Evolutionary conservation across 2,113 vertebrate genomes (phyloP), one percentile per base, ranked within the genome.

Genomic region (Hirundichthys speculiger): DNA sequence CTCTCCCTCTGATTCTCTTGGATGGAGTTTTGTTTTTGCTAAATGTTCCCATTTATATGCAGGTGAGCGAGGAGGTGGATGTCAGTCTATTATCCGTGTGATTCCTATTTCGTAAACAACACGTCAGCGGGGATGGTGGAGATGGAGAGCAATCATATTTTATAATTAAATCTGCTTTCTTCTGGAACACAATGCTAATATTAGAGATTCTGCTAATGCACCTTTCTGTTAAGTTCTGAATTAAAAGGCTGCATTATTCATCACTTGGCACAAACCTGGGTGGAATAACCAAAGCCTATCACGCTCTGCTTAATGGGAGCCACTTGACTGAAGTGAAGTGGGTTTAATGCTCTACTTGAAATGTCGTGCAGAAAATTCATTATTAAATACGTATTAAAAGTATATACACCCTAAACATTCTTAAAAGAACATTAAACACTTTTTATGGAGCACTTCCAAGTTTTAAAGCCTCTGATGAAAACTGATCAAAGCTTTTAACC

Each of bases 31-130:
- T 70, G 42, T 45, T 58, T 56, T 60, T 13, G 43, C 49, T 86
- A 82, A 88, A 86, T 78, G 67, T 73, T 76, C 77, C 70, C 59
- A 88, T 88, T 88, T 75, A 79, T 84, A 89, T 88, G 80, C 85
- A 89, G 78, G 83, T 80, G 75, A 75, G 69, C 16, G 77, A 79
- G 76, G 69, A 83, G 85, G 71, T 86, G 77, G 66, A 75, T 74
- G 72, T 51, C 21, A 18, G 47, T 81, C 57, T 66, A 82, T 90
- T 87, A 89, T 80, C 25, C 54, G 64, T 74, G 82, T 81, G 69
- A 87, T 88, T 86, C 21, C 3, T 64, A 74, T 84, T 88, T 86
- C 39, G 4, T 85, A 89, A 88, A 84, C 85, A 88, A 78, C 74
- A 77, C 83, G 83, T 89, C 89, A 88, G 82, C 81, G 82, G 75